Evolutionary conservation across 2,797 vertebrate genomes (phyloP).

Genomic region (Sebastes glaucus): DNA sequence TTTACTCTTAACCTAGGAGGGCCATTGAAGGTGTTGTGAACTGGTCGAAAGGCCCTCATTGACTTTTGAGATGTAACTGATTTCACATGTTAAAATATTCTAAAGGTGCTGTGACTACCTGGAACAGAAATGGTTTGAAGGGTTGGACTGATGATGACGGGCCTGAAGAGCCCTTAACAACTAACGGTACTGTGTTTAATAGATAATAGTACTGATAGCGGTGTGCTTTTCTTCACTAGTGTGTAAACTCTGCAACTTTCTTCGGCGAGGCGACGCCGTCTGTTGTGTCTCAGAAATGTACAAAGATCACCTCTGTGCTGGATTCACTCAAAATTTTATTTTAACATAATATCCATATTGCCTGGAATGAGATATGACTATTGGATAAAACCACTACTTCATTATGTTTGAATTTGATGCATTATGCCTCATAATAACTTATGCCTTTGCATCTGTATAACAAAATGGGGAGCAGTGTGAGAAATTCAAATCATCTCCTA

Average conservation of each 20-base stretch:
- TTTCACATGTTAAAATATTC: slow-evolving; percentile 24
- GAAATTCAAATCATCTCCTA: slow-evolving; percentile 28
- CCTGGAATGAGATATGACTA: slow-evolving; percentile 41
- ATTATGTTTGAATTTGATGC: slow-evolving; percentile 35
- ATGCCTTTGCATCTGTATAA: slow-evolving; percentile 41
- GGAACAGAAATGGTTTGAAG: slow-evolving; percentile 32
- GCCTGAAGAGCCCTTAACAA: slow-evolving; percentile 2
- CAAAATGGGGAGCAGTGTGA: slow-evolving; percentile 31
- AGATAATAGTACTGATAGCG: slow-evolving; percentile 42
- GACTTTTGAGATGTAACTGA: slow-evolving; percentile 29
- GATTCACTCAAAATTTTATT: slow-evolving; percentile 29
- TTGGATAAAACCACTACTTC: slow-evolving; percentile 78
- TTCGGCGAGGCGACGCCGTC: background rate
- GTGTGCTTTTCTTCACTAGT: slow-evolving; percentile 17
- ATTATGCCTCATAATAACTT: slow-evolving; percentile 20
- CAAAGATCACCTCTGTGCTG: slow-evolving; percentile 48
- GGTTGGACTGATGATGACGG: slow-evolving; percentile 30
- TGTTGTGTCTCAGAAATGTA: slow-evolving; percentile 41
- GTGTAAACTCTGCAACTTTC: slow-evolving; percentile 35
- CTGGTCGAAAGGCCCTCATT: slow-evolving; percentile 47
- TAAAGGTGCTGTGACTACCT: slow-evolving; percentile 61
- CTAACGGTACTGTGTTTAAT: slow-evolving; percentile 55
- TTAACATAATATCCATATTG: slow-evolving; percentile 32
- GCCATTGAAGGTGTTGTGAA: slow-evolving; percentile 31
- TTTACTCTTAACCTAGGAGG: slow-evolving; percentile 8